Percentiles rank a stretch among this genome's conserved stretches.
These are phyloP conservation scores for Istiophorus platypterus DNA, from an alignment of 2,113 vertebrate species.

Conservation along the genomic window DNA sequence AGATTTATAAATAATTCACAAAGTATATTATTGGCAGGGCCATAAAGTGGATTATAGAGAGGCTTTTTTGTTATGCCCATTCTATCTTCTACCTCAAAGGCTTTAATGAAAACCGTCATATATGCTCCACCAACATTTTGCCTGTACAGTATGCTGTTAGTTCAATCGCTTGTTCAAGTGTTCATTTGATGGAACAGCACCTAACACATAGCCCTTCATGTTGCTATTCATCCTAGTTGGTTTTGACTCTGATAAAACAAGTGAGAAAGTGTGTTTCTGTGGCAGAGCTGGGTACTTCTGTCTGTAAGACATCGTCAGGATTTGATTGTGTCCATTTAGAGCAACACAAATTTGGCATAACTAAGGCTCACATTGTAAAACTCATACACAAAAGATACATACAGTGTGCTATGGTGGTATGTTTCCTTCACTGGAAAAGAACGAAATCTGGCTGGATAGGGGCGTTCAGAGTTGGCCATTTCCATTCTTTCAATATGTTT, in stretches of 20 bases:
- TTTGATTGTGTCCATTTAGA: neutral
- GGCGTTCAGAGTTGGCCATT: neutral
- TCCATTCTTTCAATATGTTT: neutral
- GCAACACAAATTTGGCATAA: neutral
- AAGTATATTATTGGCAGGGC: slow-evolving; percentile 77
- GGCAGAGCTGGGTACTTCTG: neutral
- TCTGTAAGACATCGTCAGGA: neutral
- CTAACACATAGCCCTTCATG: slow-evolving; percentile 14
- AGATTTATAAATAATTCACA: slow-evolving; percentile 82
- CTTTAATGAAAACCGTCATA: slow-evolving; percentile 73
- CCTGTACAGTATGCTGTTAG: slow-evolving; percentile 34
- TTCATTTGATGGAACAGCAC: slow-evolving; percentile 41
- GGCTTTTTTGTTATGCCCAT: slow-evolving; percentile 53
- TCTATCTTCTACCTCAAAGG: slow-evolving; percentile 38
- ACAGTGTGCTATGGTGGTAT: neutral
- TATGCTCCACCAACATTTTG: slow-evolving; percentile 56
- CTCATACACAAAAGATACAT: neutral
- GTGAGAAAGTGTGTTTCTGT: slow-evolving; percentile 10
- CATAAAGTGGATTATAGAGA: slow-evolving; percentile 74
- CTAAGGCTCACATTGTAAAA: neutral
- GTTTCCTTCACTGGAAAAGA: slow-evolving; percentile 5
- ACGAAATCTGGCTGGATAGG: neutral
- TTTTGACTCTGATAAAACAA: slow-evolving; percentile 32
- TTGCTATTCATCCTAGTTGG: slow-evolving; percentile 29
- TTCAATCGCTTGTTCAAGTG: slow-evolving; percentile 43